Conservation (phyloP, 2,888 invertebrate species). For the Lagria hirta region DNA sequence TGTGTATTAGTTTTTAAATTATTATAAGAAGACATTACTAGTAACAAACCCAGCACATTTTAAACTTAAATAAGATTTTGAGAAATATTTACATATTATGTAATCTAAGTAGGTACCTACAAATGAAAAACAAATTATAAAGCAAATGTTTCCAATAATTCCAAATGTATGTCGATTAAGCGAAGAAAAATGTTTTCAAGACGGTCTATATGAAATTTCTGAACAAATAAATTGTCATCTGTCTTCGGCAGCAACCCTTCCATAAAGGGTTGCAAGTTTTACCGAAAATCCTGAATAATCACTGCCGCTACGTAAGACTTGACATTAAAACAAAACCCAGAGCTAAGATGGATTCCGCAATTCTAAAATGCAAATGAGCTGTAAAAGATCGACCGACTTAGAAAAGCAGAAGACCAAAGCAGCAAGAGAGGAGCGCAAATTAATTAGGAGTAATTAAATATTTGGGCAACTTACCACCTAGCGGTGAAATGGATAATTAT, state of each 20-base stretch:
- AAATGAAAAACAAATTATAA: no score
- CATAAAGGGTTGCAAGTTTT: constrained; percentile 34
- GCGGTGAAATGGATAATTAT: constrained; percentile 48
- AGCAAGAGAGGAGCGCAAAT: constrained; percentile 41
- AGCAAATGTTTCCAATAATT: no score
- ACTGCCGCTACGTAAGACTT: constrained; percentile 39
- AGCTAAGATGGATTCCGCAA: constrained; percentile 50
- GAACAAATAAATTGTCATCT: no score
- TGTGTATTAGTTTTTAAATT: no score
- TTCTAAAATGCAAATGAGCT: constrained; percentile 55
- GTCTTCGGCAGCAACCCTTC: constrained; percentile 8
- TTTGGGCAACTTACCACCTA: constrained; percentile 43
- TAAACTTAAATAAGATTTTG: no score
- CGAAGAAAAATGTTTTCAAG: no score
- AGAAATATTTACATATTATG: no score
- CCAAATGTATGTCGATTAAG: no score
- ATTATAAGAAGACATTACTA: no score
- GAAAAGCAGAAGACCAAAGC: constrained; percentile 39
- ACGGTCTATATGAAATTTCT: no score
- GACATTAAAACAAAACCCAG: constrained; percentile 50
- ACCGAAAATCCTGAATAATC: constrained; percentile 47
- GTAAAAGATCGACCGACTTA: constrained; percentile 52
- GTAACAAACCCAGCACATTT: no score
- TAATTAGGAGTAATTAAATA: constrained; percentile 42
- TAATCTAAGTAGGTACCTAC: no score